phyloP scores from a whole-genome alignment of 2,113 vertebrate genomes.

The Ranitomeya imitator region DNA sequence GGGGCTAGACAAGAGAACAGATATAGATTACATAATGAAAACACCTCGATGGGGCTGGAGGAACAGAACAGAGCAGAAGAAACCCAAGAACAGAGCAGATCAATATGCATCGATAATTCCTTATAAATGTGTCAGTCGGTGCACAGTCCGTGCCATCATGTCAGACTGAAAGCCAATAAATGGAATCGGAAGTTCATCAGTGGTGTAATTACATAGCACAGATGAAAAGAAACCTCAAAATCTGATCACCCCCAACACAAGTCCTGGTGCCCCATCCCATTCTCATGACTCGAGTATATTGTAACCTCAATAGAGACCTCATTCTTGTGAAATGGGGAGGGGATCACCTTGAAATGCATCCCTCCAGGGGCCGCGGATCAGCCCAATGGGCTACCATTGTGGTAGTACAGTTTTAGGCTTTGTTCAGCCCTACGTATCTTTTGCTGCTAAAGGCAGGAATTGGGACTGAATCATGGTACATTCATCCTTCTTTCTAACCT shows the following conservation, averaged over 20 bases:
- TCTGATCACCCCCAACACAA: background rate
- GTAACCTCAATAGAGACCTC: background rate
- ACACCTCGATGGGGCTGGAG: background rate
- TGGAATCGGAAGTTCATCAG: background rate
- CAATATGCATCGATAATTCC: background rate
- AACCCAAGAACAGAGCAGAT: background rate
- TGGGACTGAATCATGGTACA: background rate
- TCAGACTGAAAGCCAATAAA: background rate
- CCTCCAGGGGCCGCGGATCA: too few relatives aligned
- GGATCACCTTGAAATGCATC: too few relatives aligned
- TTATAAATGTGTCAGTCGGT: background rate
- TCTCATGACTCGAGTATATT: background rate
- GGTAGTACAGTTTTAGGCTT: too few relatives aligned
- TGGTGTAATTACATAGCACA: background rate
- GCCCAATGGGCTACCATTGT: too few relatives aligned
- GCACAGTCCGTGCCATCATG: background rate
- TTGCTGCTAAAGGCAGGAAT: too few relatives aligned
- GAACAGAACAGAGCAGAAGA: background rate
- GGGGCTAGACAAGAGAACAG: background rate
- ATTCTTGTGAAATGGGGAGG: too few relatives aligned
- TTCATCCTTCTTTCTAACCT: background rate
- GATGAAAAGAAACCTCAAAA: background rate
- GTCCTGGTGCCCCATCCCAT: background rate
- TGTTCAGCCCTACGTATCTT: too few relatives aligned
- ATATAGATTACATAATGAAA: slow-evolving; percentile 12